Evolutionary conservation across 2,888 invertebrate species (phyloP).

Genomic region (Bellardia pandia): DNA sequence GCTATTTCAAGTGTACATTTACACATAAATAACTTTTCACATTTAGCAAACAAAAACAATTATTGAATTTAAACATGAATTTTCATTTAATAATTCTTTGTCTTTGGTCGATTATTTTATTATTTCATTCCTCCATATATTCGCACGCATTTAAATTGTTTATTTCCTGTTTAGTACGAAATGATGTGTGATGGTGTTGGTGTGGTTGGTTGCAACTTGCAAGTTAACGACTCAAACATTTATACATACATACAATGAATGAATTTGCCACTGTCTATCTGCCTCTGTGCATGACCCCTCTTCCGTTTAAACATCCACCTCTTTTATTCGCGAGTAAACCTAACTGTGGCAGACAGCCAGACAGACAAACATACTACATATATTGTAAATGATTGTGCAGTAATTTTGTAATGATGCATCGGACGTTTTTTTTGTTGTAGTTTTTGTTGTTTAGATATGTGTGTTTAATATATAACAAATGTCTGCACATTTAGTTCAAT

Average conservation of each 20-base stretch:
- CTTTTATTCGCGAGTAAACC: neutral
- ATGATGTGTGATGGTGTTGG: neutral
- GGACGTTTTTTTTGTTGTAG: conserved; percentile 2
- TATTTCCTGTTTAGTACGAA: conserved; percentile 75
- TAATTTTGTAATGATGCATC: conserved; percentile 21
- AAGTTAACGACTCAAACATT: neutral
- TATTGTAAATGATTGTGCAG: conserved; percentile 13
- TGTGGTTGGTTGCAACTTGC: too few relatives aligned
- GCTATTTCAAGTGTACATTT: conserved; percentile 17
- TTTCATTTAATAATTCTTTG: conserved; percentile 13
- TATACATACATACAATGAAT: neutral
- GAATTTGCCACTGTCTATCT: conserved; percentile 49
- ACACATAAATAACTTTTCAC: conserved; percentile 24
- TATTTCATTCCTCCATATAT: conserved; percentile 67
- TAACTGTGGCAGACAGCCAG: conserved; percentile 9
- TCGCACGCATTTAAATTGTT: conserved; percentile 76
- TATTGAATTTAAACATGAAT: conserved; percentile 34
- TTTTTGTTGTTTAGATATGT: conserved; percentile 29
- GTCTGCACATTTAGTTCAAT: conserved; percentile 67
- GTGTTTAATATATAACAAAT: conserved; percentile 67
- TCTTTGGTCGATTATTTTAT: conserved; percentile 62
- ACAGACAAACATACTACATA: neutral
- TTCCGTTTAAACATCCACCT: conserved; percentile 6
- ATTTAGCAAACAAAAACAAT: neutral
- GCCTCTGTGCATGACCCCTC: conserved; percentile 30